These are phyloP conservation scores for Zeuzera pyrina DNA, from an alignment of 2,888 invertebrate genomes.

Conservation along the genomic window DNA sequence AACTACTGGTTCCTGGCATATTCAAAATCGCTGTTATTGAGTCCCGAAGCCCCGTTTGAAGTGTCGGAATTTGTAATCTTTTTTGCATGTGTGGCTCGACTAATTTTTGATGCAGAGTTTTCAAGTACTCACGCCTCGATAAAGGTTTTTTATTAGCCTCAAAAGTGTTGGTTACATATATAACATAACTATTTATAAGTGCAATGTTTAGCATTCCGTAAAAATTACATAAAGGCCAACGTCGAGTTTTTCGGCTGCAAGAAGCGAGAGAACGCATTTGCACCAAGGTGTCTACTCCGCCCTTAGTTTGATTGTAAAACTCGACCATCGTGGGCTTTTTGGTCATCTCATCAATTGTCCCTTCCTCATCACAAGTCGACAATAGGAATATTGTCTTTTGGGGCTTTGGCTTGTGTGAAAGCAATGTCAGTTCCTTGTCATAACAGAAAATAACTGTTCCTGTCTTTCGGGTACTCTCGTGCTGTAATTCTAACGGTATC, in stretches of 20 bases:
- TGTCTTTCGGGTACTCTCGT: background rate
- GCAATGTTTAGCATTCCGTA: constrained; percentile 13
- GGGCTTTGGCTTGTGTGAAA: background rate
- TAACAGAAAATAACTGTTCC: background rate
- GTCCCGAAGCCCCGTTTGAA: no score
- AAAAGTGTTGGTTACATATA: constrained; percentile 12
- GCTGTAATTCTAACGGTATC: background rate
- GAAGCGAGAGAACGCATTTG: constrained; percentile 6
- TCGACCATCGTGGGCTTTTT: background rate
- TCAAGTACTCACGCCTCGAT: constrained; percentile 11
- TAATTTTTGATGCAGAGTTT: constrained; percentile 5
- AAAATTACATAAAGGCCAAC: constrained; percentile 4
- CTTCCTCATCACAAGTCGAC: background rate
- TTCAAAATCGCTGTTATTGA: background rate
- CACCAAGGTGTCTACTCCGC: constrained; percentile 7
- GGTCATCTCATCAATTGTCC: background rate
- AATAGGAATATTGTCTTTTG: background rate
- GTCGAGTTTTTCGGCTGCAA: constrained; percentile 6
- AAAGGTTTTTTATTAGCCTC: constrained; percentile 13
- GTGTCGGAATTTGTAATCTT: constrained; percentile 6
- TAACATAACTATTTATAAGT: constrained; percentile 15
- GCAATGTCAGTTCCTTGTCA: background rate
- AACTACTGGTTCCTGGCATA: background rate
- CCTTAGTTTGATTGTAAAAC: constrained; percentile 6
- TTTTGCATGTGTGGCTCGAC: constrained; percentile 6